Evolutionary conservation across 2,888 invertebrate species (phyloP).

Genomic region (Morpho helenor): DNA sequence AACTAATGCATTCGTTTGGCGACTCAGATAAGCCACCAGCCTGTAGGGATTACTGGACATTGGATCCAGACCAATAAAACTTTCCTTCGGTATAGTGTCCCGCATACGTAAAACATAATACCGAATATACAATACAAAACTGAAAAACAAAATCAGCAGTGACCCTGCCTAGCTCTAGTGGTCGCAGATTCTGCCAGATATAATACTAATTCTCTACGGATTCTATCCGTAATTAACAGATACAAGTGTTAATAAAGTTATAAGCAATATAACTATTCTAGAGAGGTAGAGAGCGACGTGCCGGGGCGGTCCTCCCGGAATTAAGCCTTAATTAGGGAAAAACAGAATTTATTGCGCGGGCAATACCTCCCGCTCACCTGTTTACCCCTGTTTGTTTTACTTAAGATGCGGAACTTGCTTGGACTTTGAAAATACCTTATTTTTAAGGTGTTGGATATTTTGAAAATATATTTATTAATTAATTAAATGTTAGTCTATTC

Average conservation of each 20-base stretch:
- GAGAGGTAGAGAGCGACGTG: constrained; percentile 22
- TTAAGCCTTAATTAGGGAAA: constrained; percentile 76
- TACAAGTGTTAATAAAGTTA: constrained; percentile 28
- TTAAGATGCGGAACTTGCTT: constrained; percentile 27
- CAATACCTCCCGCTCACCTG: constrained; percentile 59
- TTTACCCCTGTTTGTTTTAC: constrained; percentile 41
- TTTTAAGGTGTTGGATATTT: background rate
- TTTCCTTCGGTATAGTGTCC: background rate
- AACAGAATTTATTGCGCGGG: constrained; percentile 69
- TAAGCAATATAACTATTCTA: constrained; percentile 25
- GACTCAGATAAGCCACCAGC: constrained; percentile 70
- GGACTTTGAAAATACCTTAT: constrained; percentile 5
- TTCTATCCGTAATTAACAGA: constrained; percentile 1
- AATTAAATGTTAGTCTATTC: too few relatives aligned
- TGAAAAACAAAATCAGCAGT: too few relatives aligned
- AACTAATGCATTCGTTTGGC: constrained; percentile 78
- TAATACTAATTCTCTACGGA: background rate
- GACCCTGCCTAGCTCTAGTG: too few relatives aligned
- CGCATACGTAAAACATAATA: too few relatives aligned
- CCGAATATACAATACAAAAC: too few relatives aligned
- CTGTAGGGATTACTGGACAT: constrained; percentile 55
- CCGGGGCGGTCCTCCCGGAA: constrained; percentile 37
- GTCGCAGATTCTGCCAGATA: background rate
- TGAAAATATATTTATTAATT: too few relatives aligned
- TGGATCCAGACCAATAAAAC: constrained; percentile 34